A percentile compares a stretch with the other conserved stretches of the same genome.
Conservation (phyloP, 2,888 invertebrate genomes). For the Meloe dianella region DNA sequence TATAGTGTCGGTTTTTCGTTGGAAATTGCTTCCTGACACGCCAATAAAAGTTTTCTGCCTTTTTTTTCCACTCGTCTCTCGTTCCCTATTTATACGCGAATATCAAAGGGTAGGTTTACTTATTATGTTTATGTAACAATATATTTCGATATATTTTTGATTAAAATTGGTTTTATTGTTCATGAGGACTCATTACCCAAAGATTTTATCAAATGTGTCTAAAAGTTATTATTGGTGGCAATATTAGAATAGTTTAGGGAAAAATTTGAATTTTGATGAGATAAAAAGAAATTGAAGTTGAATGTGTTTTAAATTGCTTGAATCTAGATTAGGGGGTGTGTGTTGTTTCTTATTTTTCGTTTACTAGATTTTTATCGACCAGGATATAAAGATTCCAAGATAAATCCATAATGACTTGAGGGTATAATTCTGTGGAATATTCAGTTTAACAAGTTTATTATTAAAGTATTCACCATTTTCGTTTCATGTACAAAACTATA, state of each 20-base stretch:
- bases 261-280: not conserved
- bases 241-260: not conserved
- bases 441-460: not conserved
- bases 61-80: not conserved
- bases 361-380: not conserved
- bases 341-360: not conserved
- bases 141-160: not conserved
- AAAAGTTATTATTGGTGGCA: not conserved
- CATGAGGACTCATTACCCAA: not conserved
- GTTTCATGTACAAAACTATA: not conserved
- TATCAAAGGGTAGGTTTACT: not conserved
- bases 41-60: not conserved
- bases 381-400: not conserved
- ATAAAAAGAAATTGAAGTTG: not conserved
- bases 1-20: slow-evolving; percentile 10
- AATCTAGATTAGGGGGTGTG: not conserved
- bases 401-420: not conserved
- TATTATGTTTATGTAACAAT: not conserved
- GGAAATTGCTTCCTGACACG: slow-evolving; percentile 8
- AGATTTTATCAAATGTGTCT: not conserved
- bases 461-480: not conserved
- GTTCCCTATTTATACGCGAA: too few species aligned
- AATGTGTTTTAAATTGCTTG: not conserved
- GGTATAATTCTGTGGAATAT: not conserved
- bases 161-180: not conserved